A percentile compares a stretch with the other conserved stretches of the same genome.
These are phyloP conservation scores for Littorina saxatilis DNA, from an alignment of 1,140 invertebrate genomes.

Conservation along the genomic window DNA sequence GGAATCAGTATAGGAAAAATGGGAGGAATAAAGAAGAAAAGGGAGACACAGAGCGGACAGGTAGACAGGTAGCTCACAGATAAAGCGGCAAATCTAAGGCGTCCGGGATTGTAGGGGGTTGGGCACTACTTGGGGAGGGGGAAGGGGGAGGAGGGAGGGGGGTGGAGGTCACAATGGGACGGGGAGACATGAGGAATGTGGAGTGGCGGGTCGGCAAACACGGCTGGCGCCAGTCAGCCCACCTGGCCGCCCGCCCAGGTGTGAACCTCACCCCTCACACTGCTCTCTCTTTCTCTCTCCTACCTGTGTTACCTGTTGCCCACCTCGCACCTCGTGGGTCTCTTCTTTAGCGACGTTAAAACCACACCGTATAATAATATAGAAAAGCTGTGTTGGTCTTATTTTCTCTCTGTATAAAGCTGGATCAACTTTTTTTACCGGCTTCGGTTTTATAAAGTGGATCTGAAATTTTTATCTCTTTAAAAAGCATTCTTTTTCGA, in stretches of 20 bases:
- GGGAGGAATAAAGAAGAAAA: no score
- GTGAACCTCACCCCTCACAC: slow-evolving; percentile 27
- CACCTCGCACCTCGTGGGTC: no score
- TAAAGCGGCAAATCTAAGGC: no score
- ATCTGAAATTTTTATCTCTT: no score
- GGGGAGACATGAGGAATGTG: slow-evolving; percentile 7
- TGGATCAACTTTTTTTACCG: no score
- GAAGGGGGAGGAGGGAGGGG: no score
- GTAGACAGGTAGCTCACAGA: neutral
- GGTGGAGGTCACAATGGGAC: neutral
- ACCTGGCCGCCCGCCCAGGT: slow-evolving; percentile 40
- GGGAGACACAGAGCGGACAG: no score
- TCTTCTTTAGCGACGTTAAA: neutral
- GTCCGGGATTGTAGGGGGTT: no score
- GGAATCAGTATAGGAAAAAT: neutral
- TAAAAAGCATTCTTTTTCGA: no score
- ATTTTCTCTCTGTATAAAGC: no score
- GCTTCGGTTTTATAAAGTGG: no score
- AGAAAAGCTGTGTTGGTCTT: neutral
- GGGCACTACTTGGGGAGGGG: neutral
- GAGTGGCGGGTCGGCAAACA: slow-evolving; percentile 39
- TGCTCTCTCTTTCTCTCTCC: neutral
- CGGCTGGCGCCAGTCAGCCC: slow-evolving; percentile 37
- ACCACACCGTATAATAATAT: neutral
- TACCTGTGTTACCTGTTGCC: neutral